A percentile compares a stretch with the other conserved stretches of the same genome.
phyloP scores from a whole-genome alignment of 2,888 invertebrate genomes.

The Poecilus cupreus region DNA sequence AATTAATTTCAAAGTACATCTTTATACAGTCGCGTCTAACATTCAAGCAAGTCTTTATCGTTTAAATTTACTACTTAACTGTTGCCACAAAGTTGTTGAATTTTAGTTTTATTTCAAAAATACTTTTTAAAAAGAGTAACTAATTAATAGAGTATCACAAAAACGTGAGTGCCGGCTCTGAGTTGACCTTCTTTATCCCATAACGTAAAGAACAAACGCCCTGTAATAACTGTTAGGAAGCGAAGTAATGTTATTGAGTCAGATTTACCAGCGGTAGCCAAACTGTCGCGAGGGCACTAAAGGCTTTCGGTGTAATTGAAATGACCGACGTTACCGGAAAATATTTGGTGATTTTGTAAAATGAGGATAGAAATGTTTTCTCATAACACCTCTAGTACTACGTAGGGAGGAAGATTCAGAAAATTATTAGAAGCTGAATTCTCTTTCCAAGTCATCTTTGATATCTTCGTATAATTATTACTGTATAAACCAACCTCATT shows the following conservation, averaged over 20 bases:
- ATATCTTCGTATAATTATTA: no score
- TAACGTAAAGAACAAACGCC: conserved; percentile 15
- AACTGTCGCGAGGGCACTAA: conserved; percentile 2
- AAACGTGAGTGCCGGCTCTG: neutral
- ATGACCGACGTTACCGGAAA: neutral
- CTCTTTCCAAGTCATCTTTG: no score
- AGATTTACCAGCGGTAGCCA: conserved; percentile 30
- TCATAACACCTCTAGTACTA: no score
- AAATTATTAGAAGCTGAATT: no score
- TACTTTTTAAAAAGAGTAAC: no score
- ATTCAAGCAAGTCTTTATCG: neutral
- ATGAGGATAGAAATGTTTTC: neutral
- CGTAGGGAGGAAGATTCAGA: no score
- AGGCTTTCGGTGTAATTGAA: conserved; percentile 20
- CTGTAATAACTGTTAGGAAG: conserved; percentile 25
- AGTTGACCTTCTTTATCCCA: neutral
- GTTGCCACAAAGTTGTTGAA: neutral
- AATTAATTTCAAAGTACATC: neutral
- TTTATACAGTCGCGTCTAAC: neutral
- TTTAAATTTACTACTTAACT: neutral
- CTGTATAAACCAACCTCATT: no score
- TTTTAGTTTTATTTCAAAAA: neutral
- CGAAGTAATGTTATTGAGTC: conserved; percentile 5
- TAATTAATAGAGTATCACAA: neutral
- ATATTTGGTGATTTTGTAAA: conserved; percentile 10